These are phyloP conservation scores for Neuroscelio doddi DNA, from an alignment of 2,888 invertebrate species.

Conservation along the genomic window DNA sequence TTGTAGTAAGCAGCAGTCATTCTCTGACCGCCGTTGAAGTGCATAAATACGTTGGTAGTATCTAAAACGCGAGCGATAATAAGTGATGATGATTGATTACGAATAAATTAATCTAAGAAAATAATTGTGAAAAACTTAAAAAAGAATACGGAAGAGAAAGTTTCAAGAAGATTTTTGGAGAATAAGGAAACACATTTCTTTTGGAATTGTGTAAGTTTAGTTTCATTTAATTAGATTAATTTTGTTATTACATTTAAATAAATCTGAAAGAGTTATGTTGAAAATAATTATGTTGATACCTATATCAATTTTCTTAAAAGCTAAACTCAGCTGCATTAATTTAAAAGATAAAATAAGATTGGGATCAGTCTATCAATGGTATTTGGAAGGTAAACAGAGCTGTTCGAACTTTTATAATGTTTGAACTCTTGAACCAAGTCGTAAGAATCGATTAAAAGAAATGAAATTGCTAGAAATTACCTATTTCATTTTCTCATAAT, in stretches of 20 bases:
- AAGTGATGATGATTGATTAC: too few relatives aligned
- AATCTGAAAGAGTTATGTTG: too few relatives aligned
- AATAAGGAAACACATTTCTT: too few relatives aligned
- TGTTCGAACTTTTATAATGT: slow-evolving; percentile 9
- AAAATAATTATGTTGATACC: too few relatives aligned
- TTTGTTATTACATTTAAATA: too few relatives aligned
- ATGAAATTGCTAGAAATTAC: slow-evolving; percentile 19
- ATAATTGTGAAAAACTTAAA: too few relatives aligned
- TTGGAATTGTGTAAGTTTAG: too few relatives aligned
- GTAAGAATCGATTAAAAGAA: slow-evolving; percentile 31
- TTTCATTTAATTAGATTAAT: too few relatives aligned
- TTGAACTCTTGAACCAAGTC: slow-evolving; percentile 11
- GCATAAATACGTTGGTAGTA: neutral
- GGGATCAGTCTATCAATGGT: slow-evolving; percentile 5
- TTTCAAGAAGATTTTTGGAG: too few relatives aligned
- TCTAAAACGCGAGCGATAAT: too few relatives aligned
- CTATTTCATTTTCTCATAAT: slow-evolving; percentile 16
- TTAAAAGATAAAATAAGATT: slow-evolving; percentile 3
- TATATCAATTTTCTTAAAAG: neutral
- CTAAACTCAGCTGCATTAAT: neutral
- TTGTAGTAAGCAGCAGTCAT: slow-evolving; percentile 37
- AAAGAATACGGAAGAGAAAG: too few relatives aligned
- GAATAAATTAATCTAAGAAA: too few relatives aligned
- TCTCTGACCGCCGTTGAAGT: slow-evolving; percentile 34
- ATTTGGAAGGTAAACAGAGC: slow-evolving; percentile 28